phyloP scores from a whole-genome alignment of 2,797 vertebrate genomes.

The Oryzias sinensis region DNA sequence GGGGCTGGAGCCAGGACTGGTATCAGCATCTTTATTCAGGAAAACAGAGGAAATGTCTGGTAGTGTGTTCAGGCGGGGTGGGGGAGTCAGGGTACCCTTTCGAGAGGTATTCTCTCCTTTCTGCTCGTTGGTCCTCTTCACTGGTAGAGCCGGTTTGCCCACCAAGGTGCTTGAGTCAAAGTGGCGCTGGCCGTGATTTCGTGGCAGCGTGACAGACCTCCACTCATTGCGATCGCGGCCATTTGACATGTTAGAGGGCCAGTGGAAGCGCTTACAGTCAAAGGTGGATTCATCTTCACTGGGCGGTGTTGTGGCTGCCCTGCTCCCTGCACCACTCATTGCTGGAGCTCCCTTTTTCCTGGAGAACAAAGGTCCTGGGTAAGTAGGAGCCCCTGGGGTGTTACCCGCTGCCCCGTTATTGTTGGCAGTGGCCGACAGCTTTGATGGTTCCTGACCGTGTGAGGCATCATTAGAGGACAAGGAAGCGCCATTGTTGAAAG shows the following conservation, averaged over 20 bases:
- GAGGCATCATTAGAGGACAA: constrained; percentile 59
- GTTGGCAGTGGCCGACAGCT: constrained; percentile 73
- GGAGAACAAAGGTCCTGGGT: constrained; percentile 83
- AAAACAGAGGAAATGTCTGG: constrained; percentile 81
- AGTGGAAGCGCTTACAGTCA: constrained; percentile 89
- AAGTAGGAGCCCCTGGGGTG: constrained; percentile 83
- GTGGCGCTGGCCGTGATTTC: constrained; percentile 88
- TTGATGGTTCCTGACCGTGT: constrained; percentile 73
- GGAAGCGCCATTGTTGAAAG: constrained; percentile 80
- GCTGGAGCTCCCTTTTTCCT: constrained; percentile 85
- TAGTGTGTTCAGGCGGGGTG: constrained; percentile 87
- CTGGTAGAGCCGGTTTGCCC: constrained; percentile 91
- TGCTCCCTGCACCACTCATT: constrained; percentile 61
- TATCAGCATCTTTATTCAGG: constrained; percentile 82
- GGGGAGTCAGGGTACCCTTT: constrained; percentile 85
- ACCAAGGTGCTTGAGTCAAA: constrained; percentile 89
- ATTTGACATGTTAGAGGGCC: constrained; percentile 84
- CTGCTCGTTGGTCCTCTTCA: constrained; percentile 85
- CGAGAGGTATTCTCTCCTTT: constrained; percentile 78
- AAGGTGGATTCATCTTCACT: constrained; percentile 82
- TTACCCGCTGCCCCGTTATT: constrained; percentile 78
- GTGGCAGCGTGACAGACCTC: constrained; percentile 91
- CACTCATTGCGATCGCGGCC: constrained; percentile 84
- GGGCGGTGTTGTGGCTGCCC: constrained; percentile 69
- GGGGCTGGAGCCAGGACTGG: constrained; percentile 87